These are phyloP conservation scores for Leptobrachium leishanense DNA, from an alignment of 2,113 vertebrate species.

Conservation along the genomic window DNA sequence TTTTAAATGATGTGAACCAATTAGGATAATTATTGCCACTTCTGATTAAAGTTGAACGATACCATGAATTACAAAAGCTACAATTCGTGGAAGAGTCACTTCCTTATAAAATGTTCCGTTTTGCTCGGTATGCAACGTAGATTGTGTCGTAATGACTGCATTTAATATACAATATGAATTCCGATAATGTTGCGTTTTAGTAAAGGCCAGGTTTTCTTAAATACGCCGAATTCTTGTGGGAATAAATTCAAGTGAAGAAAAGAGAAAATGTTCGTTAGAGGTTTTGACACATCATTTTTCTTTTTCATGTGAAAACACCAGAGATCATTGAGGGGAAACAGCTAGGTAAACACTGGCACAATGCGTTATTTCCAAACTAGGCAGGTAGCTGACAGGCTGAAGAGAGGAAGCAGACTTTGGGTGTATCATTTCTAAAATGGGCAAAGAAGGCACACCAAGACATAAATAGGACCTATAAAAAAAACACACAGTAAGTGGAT, in stretches of 20 bases:
- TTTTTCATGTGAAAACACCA: conserved; percentile 31
- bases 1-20: conserved; percentile 27
- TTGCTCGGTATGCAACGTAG: neutral
- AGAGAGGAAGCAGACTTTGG: conserved; percentile 22
- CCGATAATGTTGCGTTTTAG: conserved; percentile 9
- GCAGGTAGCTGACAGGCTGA: conserved; percentile 36
- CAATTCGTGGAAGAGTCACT: neutral
- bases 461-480: no score
- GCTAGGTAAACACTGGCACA: conserved; percentile 47
- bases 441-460: neutral
- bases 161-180: conserved; percentile 26
- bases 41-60: conserved; percentile 17
- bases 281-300: conserved; percentile 40
- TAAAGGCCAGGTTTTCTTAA: neutral
- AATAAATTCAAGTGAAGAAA: conserved; percentile 25
- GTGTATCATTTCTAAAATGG: conserved; percentile 25
- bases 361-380: conserved; percentile 42
- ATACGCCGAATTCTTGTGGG: conserved; percentile 16
- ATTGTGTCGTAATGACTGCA: conserved; percentile 15
- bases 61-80: neutral
- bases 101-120: no score
- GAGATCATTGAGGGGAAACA: conserved; percentile 43
- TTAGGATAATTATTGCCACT: conserved; percentile 31
- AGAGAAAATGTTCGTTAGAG: conserved; percentile 35
- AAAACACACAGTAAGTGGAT: no score